These are phyloP conservation scores for Agrochola macilenta DNA, from an alignment of 2,888 invertebrate species.

Conservation along the genomic window DNA sequence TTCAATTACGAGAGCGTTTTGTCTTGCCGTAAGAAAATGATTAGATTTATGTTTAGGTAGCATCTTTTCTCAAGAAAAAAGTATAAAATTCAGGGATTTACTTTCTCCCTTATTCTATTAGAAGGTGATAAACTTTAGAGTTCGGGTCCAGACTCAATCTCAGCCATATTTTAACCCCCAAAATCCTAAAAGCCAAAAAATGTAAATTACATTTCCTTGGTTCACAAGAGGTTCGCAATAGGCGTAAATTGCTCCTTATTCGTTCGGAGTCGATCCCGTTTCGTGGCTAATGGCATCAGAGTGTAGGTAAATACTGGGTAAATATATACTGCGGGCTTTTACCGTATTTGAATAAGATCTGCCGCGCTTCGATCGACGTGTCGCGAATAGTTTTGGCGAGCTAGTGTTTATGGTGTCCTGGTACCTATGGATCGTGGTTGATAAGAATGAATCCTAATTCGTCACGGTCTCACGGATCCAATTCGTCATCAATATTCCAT, in stretches of 20 bases:
- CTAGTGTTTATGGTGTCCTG: conserved; percentile 43
- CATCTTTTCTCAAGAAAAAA: neutral
- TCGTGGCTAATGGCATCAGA: conserved; percentile 66
- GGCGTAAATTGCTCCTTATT: conserved; percentile 71
- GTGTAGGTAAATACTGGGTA: conserved; percentile 65
- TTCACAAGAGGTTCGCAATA: conserved; percentile 63
- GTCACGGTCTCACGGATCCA: neutral
- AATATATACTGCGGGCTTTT: conserved; percentile 73
- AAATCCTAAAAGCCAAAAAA: conserved; percentile 54
- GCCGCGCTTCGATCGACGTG: conserved; percentile 57
- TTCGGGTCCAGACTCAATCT: conserved; percentile 44
- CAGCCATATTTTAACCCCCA: conserved; percentile 34
- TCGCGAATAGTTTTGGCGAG: conserved; percentile 58
- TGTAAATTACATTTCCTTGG: conserved; percentile 58
- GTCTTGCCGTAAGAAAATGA: neutral
- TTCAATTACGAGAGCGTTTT: neutral
- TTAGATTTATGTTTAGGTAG: conserved; percentile 2
- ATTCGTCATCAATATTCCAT: neutral
- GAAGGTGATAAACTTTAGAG: conserved; percentile 28
- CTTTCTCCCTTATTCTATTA: conserved; percentile 28
- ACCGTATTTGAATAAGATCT: conserved; percentile 78
- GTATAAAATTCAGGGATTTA: neutral
- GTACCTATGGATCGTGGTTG: conserved; percentile 21
- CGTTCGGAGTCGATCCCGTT: conserved; percentile 64
- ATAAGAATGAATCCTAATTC: neutral